Base-by-base conservation (phyloP, 2,113 vertebrate genomes). In the Anguilla rostrata region DNA sequence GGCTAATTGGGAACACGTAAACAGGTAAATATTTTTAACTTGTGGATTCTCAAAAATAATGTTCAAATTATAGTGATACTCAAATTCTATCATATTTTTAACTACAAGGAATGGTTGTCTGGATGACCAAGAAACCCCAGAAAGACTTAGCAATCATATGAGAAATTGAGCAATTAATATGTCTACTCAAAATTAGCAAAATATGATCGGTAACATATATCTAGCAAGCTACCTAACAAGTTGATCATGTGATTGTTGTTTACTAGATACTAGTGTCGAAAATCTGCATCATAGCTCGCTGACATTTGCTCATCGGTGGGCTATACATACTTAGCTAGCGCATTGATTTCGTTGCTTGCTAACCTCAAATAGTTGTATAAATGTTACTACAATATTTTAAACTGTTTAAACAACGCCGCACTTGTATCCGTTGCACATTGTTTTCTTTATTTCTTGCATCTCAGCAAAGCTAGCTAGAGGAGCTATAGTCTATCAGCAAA, bases 1-100 rank as follows among this genome's bases (percentile, higher is more conserved):
- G 83, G 16, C 88, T 92, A 22, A 63, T 71, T 89, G 87, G 91
- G 91, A n/a, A 43, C 85, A 26, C 53, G 83, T 89, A 60, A 94
- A 93, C 94, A 95, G 95, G 95, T 94, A 34, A 82, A 90, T 34
- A 0, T 3, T 1, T 15, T 5, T 0, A 0, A 5, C 0, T 3
- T 1, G 14, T 0, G 41, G 0, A 0, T 2, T 0, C 0, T 14
- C 41, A 63, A 71, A 0, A 8, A 2, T 2, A 16, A 0, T 15
- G 0, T 3, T 0, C 12, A 34, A 9, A 22, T n/a, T 83, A 49
- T 16, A 1, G 0, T 0, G 18, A 0, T 2, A 7, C 34, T 57
- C 4, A 39, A 80, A 41, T 78, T 3, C 49, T 40, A 22, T 34
- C 6, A 75, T 8, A n/a, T 8, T n/a, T 71, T 22, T 71, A 34